Conservation (phyloP, 1,140 invertebrate species). For the Drosophila pruinosa region DNA sequence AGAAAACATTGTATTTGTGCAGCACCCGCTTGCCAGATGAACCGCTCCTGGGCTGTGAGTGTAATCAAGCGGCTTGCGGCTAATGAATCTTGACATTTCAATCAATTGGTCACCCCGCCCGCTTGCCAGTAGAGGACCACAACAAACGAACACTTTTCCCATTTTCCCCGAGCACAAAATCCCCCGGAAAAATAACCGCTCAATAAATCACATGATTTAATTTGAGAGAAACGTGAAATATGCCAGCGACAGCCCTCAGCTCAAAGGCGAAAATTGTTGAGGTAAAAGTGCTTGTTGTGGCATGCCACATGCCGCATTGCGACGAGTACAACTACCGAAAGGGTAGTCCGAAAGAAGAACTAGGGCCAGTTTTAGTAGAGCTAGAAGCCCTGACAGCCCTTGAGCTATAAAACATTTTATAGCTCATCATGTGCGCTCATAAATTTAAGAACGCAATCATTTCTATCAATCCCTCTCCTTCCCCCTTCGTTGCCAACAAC, state of each 20-base stretch:
- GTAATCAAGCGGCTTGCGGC: slow-evolving; percentile 32
- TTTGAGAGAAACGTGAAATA: slow-evolving; percentile 54
- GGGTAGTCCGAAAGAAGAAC: slow-evolving; percentile 26
- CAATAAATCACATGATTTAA: slow-evolving; percentile 78
- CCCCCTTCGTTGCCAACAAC: background rate
- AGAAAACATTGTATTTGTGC: background rate
- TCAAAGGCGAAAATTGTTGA: slow-evolving; percentile 67
- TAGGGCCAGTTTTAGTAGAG: slow-evolving; percentile 17
- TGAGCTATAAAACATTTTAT: slow-evolving; percentile 74
- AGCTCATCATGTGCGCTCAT: slow-evolving; percentile 75
- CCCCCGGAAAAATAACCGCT: slow-evolving; percentile 32
- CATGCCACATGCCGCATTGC: slow-evolving; percentile 20
- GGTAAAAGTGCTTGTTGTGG: slow-evolving; percentile 29
- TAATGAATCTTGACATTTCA: slow-evolving; percentile 79
- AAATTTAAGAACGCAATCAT: slow-evolving; percentile 74
- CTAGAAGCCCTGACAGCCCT: slow-evolving; percentile 12
- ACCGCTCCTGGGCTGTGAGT: slow-evolving; percentile 23
- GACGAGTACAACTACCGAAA: slow-evolving; percentile 19
- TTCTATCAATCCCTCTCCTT: slow-evolving; percentile 15
- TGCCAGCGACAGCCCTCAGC: slow-evolving; percentile 17
- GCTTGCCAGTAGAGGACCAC: slow-evolving; percentile 19
- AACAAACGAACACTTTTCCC: slow-evolving; percentile 35
- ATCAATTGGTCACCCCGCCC: slow-evolving; percentile 53
- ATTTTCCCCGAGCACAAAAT: slow-evolving; percentile 8
- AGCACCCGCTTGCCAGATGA: slow-evolving; percentile 4